Evolutionary conservation across 2,888 invertebrate genomes (phyloP), one percentile per base, ranked within the genome.

Genomic region (Caenorhabditis japonica): DNA sequence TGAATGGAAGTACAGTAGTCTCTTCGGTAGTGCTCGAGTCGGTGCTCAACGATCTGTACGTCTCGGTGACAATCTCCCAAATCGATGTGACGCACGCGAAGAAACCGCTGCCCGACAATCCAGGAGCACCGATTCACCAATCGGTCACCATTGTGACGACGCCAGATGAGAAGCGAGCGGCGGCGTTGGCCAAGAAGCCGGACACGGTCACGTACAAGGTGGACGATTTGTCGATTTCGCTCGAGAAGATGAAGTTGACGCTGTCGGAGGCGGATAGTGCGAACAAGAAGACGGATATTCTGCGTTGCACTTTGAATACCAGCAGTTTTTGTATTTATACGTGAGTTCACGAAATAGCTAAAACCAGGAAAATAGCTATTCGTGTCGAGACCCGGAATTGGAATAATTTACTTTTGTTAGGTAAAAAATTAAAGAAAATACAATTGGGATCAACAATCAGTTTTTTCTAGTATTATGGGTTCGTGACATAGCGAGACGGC

Each of bases 31-130:
- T 72, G 17, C 64, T 85, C 21, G 85, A 85, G 44, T 71, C 79
- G 1, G 78, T 80, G 27, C 64, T 85, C 12, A 83, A 81, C 25
- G 85, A 85, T 58, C 69, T 84, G n/a, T 81, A 82, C 49, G 75
- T 84, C 10, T 83, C 84, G 7, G 75, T 82, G 49, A 81, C 80
- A n/a, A 75, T 84, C 58, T 66, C 76, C 7, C 58, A 77, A 25
- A 71, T 84, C 17, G 76, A 77, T 19, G 17, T 82, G 27, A 30
- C 39, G 7, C 84, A 84, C 25, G 33, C 64, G 7, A 72, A 72
- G 34, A 60, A 46, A n/a, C 72, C 72, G 21, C 13, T 64, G 7
- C 60, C 52, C 8, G 58, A 53, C 38, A 12, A 19, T 5, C 52
- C 59, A 0, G 7, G 21, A 13, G 15, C 2, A 15, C 21, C n/a